Percentiles rank a stretch among this genome's conserved stretches.
Evolutionary conservation across 1,140 invertebrate species (phyloP).

Genomic region (Chionoecetes opilio): DNA sequence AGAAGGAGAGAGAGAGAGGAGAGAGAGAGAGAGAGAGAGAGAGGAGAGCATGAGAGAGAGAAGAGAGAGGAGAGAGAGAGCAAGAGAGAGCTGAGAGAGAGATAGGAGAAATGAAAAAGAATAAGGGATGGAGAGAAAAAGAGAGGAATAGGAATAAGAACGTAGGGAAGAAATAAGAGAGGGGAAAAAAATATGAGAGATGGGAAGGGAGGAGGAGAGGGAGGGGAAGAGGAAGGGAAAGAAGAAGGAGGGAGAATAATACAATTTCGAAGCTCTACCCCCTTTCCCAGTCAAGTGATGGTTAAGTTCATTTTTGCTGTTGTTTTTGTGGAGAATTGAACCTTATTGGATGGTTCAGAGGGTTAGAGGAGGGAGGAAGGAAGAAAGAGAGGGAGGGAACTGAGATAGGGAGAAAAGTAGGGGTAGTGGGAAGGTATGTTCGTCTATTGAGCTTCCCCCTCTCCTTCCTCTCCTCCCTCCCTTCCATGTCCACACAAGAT

Average conservation of each 20-base stretch:
- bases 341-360: background rate
- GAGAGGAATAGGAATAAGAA: background rate
- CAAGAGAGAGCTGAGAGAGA: background rate
- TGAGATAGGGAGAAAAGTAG: background rate
- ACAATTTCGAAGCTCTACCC: no score
- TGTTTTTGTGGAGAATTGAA: no score
- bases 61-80: background rate
- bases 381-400: background rate
- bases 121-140: background rate
- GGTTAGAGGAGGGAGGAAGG: background rate
- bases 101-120: no score
- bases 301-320: background rate
- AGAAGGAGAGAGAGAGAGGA: background rate
- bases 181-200: background rate
- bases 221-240: background rate
- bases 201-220: background rate
- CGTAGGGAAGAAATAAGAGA: background rate
- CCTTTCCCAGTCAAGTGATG: background rate
- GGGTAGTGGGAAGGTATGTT: background rate
- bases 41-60: background rate
- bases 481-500: background rate
- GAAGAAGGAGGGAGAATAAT: background rate
- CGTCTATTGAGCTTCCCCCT: constrained; percentile 2
- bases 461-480: constrained; percentile 31
- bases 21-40: background rate